A percentile compares a stretch with the other conserved stretches of the same genome.
These are phyloP conservation scores for Triplophysa siluroides DNA, from an alignment of 2,113 vertebrate species.

Conservation along the genomic window DNA sequence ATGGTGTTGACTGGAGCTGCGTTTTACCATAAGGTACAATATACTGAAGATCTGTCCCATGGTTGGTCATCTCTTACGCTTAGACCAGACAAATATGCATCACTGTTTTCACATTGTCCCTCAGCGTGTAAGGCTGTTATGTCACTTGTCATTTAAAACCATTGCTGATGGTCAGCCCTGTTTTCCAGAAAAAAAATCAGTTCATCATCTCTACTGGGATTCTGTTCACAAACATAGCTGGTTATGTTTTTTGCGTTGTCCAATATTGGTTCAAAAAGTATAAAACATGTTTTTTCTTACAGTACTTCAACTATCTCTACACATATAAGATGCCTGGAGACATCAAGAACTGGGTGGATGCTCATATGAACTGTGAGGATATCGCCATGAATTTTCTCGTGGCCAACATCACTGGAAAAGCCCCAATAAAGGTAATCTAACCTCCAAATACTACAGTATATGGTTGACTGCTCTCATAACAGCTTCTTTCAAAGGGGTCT, in stretches of 20 bases:
- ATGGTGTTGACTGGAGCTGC: constrained; percentile 98
- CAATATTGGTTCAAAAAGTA: not conserved
- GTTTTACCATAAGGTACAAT: constrained; percentile 94
- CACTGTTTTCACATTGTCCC: not conserved
- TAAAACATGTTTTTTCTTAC: constrained; percentile 26
- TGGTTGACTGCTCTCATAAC: not conserved
- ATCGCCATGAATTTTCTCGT: constrained; percentile 99
- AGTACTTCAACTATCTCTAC: constrained; percentile 99
- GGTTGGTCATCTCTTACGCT: not conserved
- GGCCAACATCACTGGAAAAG: constrained; percentile 96
- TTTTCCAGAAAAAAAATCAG: not conserved
- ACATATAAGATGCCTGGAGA: constrained; percentile 99
- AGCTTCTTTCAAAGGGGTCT: not conserved
- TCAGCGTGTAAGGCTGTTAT: not conserved
- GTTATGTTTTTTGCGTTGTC: not conserved
- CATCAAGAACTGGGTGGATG: constrained; percentile 98
- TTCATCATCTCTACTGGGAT: not conserved
- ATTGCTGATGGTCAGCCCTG: not conserved
- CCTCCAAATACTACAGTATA: not conserved
- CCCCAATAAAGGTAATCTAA: constrained; percentile 90
- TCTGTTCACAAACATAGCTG: not conserved
- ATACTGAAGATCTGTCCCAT: not conserved
- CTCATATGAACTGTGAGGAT: constrained; percentile 98
- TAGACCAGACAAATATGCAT: not conserved
- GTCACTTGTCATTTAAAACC: not conserved